A percentile compares a stretch with the other conserved stretches of the same genome.
These are phyloP conservation scores for Porites evermanni DNA, from an alignment of 92 coral and sea anemone species.

Conservation along the genomic window DNA sequence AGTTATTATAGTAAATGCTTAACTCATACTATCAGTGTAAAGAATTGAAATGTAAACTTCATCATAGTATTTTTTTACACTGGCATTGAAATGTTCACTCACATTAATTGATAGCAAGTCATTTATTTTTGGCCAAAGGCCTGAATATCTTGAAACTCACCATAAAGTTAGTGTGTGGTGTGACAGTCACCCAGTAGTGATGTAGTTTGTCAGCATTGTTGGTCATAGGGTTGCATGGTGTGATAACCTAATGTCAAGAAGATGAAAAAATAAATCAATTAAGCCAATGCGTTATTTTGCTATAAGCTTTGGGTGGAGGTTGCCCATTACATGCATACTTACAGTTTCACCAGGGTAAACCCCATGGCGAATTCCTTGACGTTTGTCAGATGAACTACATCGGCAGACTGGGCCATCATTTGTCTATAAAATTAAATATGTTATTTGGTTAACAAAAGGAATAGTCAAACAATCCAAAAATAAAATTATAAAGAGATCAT, in stretches of 20 bases:
- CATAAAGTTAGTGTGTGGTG: conserved; percentile 97
- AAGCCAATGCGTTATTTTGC: neutral
- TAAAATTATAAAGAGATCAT: neutral
- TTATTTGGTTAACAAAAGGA: neutral
- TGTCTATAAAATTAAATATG: conserved; percentile 49
- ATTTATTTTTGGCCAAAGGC: no score
- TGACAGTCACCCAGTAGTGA: conserved; percentile 96
- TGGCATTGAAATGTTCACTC: no score
- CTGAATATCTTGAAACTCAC: conserved; percentile 44
- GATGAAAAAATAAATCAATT: neutral
- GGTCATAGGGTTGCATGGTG: conserved; percentile 71
- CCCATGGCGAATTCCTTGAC: conserved; percentile 87
- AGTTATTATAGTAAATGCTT: no score
- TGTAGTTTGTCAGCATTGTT: conserved; percentile 77
- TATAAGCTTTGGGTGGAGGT: neutral
- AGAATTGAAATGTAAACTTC: no score
- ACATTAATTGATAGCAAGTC: no score
- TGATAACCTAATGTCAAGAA: conserved; percentile 41
- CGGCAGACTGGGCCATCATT: conserved; percentile 94
- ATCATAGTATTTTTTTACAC: no score
- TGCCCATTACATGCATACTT: neutral
- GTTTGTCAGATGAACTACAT: conserved; percentile 81
- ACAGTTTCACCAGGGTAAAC: conserved; percentile 96
- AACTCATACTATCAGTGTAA: no score
- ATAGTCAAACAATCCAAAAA: neutral